Evolutionary conservation across 2,888 invertebrate genomes (phyloP), one percentile per base, ranked within the genome.

Genomic region (Quadroppia sp.): DNA sequence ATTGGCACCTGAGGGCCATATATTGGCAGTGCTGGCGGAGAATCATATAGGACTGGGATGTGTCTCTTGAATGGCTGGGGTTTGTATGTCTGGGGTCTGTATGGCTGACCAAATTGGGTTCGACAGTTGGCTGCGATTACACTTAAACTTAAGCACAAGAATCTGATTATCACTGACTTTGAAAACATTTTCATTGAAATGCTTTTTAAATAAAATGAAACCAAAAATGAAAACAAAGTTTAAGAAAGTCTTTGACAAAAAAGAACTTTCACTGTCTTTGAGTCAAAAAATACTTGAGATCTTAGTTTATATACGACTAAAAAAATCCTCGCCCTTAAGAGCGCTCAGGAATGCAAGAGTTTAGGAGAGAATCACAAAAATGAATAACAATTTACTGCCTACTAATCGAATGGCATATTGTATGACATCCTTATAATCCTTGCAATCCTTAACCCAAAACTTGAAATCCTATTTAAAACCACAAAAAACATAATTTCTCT

Each of bases 381-480:
- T 64, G 64, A 36, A 36, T 20, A 64, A 64, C 64, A 64, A 40
- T 64, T 64, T 64, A 20, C 64, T 64, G 40, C 64, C 64, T 64
- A 64, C 64, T 64, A 64, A 36, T 64, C 7, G 36, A 64, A 36
- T 9, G 36, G 13, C 1, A 9, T 11, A 13, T 6, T 30, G 2
- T 64, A 36, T 64, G 64, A 64, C 64, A 64, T 64, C 64, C 64
- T 64, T 64, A 64, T 20, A 20, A 64, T 40, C 2, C n/a, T 61
- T n/a, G 2, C 15, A 61, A 61, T 61, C 64, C 64, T 64, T 64
- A 30, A 64, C 64, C 64, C 64, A 64, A 36, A 36, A 30, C 40
- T 56, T 17, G 25, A n/a, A 59, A 30, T 15, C 30, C 59, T 59
- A 59, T 30, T 30, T 59, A 56, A 56, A 23, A 2, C 3, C 25